These are phyloP conservation scores for Charaxes varanes DNA, from an alignment of 1,140 invertebrate genomes.

Conservation along the genomic window DNA sequence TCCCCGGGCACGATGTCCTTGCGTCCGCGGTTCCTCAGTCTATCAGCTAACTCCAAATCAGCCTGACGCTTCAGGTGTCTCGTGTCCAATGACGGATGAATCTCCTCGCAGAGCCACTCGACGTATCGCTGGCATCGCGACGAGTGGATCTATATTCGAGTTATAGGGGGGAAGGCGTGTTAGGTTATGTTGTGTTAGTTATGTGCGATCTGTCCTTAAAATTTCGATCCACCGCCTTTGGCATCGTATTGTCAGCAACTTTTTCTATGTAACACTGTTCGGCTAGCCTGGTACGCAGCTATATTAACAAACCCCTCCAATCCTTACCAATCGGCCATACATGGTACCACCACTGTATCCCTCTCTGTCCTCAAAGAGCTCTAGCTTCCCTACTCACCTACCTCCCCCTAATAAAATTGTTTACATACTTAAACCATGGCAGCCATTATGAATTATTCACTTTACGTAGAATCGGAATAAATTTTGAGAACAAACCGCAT, in stretches of 20 bases:
- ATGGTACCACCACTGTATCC: too few species aligned
- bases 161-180: constrained; percentile 49
- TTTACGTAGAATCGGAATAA: too few species aligned
- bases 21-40: constrained; percentile 30
- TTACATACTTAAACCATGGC: too few species aligned
- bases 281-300: too few species aligned
- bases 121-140: constrained; percentile 90
- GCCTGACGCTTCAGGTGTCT: constrained; percentile 56
- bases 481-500: constrained; percentile 15
- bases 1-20: constrained; percentile 29
- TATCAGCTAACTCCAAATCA: constrained; percentile 49
- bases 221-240: too few species aligned
- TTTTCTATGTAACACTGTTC: too few species aligned
- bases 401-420: too few species aligned
- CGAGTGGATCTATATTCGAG: constrained; percentile 87
- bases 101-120: constrained; percentile 90
- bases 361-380: too few species aligned
- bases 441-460: too few species aligned
- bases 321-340: too few species aligned
- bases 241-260: background rate
- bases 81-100: constrained; percentile 88
- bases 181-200: constrained; percentile 39
- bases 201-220: constrained; percentile 37
- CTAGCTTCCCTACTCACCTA: too few species aligned
- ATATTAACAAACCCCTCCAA: too few species aligned